Evolutionary conservation across 2,797 vertebrate genomes (phyloP).

Genomic region (Thalassophryne amazonica): DNA sequence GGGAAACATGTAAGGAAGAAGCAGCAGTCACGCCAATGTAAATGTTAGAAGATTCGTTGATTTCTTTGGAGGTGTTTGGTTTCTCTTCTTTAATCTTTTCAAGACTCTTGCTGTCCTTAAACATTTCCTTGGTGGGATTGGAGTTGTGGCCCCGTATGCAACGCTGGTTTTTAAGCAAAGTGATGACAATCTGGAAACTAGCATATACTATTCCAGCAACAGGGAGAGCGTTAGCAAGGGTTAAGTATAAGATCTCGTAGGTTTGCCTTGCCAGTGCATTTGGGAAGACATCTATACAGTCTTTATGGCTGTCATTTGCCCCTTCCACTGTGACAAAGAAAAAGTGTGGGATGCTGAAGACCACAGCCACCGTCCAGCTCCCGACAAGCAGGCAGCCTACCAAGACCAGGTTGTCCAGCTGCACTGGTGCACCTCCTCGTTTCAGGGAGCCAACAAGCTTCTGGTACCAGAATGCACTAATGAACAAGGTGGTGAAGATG

Average conservation of each 20-base stretch:
- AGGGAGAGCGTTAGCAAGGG: constrained; percentile 69
- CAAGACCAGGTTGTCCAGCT: constrained; percentile 66
- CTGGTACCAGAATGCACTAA: constrained; percentile 80
- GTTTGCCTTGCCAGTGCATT: constrained; percentile 4
- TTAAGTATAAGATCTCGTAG: constrained; percentile 67
- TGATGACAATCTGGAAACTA: constrained; percentile 68
- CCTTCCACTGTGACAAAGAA: constrained; percentile 46
- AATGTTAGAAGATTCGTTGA: neutral
- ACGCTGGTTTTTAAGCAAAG: constrained; percentile 61
- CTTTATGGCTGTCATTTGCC: constrained; percentile 34
- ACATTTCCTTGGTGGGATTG: neutral
- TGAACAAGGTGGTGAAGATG: constrained; percentile 79
- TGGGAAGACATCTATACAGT: constrained; percentile 63
- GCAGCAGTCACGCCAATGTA: neutral
- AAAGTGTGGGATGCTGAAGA: constrained; percentile 68
- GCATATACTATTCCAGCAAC: constrained; percentile 64
- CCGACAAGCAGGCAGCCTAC: constrained; percentile 55
- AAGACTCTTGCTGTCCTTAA: neutral
- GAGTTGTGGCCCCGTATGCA: constrained; percentile 47
- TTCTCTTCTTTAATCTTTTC: neutral
- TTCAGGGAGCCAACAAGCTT: constrained; percentile 78
- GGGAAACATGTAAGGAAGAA: neutral
- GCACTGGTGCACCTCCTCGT: constrained; percentile 63
- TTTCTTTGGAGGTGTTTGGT: neutral
- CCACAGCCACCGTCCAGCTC: constrained; percentile 67